phyloP scores from a whole-genome alignment of 2,797 vertebrate genomes.

The Paguma larvata region DNA sequence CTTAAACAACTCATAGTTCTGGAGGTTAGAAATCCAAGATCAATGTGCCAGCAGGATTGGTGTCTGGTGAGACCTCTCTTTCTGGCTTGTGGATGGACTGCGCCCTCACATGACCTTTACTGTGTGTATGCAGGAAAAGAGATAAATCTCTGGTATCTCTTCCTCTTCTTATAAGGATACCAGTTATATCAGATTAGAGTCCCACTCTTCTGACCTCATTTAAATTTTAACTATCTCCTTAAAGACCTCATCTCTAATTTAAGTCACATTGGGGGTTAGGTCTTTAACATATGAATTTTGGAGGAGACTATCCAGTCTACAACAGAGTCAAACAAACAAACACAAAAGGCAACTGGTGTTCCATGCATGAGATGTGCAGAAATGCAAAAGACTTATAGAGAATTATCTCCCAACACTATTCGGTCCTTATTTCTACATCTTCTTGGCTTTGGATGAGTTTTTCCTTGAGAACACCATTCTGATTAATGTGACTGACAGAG shows the following conservation, averaged over 20 bases:
- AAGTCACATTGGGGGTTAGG: not conserved
- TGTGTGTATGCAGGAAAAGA: not conserved
- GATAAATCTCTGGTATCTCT: not conserved
- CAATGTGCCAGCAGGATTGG: not conserved
- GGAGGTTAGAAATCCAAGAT: not conserved
- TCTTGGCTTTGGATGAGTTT: not conserved
- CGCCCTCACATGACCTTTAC: not conserved
- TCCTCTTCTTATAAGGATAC: not conserved
- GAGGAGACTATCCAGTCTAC: not conserved
- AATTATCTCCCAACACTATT: not conserved
- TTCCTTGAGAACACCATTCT: not conserved
- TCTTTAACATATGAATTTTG: not conserved
- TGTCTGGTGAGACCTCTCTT: not conserved
- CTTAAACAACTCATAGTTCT: not conserved
- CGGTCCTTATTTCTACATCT: not conserved
- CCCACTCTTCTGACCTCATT: not conserved
- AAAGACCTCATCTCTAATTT: not conserved
- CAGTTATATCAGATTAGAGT: not conserved
- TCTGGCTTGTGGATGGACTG: not conserved
- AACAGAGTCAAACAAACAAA: not conserved
- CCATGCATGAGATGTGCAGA: not conserved
- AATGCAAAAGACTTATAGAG: not conserved
- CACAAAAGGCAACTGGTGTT: not conserved
- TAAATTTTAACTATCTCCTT: not conserved
- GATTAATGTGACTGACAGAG: not conserved